Evolutionary conservation across 1,140 invertebrate species (phyloP), one percentile per base, ranked within the genome.

Genomic region (Neodiprion virginianus): DNA sequence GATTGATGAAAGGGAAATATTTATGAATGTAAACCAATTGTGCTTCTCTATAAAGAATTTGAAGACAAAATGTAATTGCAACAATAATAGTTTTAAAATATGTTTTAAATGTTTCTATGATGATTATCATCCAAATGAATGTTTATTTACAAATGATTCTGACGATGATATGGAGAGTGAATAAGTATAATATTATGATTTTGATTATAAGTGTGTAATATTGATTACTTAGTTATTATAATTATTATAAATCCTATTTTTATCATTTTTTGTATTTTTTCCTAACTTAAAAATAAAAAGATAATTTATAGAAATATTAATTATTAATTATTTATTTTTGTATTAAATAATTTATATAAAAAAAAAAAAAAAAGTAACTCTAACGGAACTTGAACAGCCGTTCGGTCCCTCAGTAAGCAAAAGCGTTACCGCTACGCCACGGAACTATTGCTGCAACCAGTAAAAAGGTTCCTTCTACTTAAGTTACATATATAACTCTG

Each of bases 21-120:
- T 68, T 21, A 21, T 10, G 10, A 68, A 68, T 68, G 28, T 21
- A 11, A 68, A 68, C 28, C 9, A 68, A 11, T 1, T 68, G 9
- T 9, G 11, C 17, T 68, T 68, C 2, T 17, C 67, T 21, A 17
- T 14, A 5, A 68, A 17, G 10, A 9, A 10, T 21, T 17, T 14
- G 9, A 68, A 9, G 10, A 68, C 9, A 21, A 68, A 17, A 17
- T 68, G 67, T 68, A 17, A 17, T 21, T 68, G 67, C 67, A 21
- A 21, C 17, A 40, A 68, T 14, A 21, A 1, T 17, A 21, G 9
- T 14, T 68, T 68, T 4, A n/a, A n/a, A n/a, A n/a, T 68, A 68
- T 68, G 67, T 17, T 68, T 68, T 21, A 17, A 17, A 68, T 68
- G 67, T 68, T 68, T 68, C 17, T 68, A 68, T 68, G 67, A 68